Percentiles rank a stretch among this genome's conserved stretches.
Evolutionary conservation across 2,113 vertebrate genomes (phyloP).

Genomic region (Hystrix brachyura): DNA sequence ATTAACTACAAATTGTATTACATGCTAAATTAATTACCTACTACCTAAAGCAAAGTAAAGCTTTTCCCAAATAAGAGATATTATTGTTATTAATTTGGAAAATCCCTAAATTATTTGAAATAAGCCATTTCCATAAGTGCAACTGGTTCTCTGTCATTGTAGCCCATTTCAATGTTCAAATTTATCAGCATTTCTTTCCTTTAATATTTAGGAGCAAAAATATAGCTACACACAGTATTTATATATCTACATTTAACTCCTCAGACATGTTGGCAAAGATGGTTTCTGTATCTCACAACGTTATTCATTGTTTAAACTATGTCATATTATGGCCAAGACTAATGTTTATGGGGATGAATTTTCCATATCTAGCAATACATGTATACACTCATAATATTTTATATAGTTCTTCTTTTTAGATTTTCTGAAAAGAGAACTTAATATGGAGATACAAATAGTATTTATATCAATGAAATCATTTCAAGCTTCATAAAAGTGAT

Average conservation of each 20-base stretch:
- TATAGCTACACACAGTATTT: not conserved
- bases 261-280: not conserved
- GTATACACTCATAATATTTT: no score
- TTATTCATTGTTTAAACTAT: not conserved
- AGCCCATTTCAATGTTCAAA: not conserved
- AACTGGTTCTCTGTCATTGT: not conserved
- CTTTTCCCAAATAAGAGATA: not conserved
- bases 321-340: not conserved
- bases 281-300: not conserved
- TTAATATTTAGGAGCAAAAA: not conserved
- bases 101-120: not conserved
- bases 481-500: not conserved
- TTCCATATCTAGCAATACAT: not conserved
- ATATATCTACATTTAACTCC: not conserved
- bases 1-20: conserved; percentile 4
- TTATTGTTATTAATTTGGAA: not conserved
- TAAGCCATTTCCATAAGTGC: not conserved
- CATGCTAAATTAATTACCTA: not conserved
- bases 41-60: not conserved
- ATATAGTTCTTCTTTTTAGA: not conserved
- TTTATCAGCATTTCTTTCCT: not conserved
- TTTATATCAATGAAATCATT: not conserved
- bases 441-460: not conserved
- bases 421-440: not conserved
- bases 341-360: not conserved